Percentiles rank a stretch among this genome's conserved stretches.
Evolutionary conservation across 1,140 invertebrate species (phyloP).

Genomic region (Lepidurus couesii): DNA sequence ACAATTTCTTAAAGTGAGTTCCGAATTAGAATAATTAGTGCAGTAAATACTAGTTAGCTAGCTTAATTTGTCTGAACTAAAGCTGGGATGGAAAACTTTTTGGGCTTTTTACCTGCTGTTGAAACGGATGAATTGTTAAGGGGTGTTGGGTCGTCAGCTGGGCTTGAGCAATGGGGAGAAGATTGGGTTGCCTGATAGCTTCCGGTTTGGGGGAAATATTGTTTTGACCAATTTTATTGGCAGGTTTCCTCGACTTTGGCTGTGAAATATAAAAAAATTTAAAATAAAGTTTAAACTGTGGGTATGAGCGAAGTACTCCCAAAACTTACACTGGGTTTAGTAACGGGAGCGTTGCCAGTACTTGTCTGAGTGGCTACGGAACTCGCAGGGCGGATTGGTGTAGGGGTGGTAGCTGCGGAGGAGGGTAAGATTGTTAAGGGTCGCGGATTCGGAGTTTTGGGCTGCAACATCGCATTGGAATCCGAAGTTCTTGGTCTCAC

Average conservation of each 20-base stretch:
- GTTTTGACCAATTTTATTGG: constrained; percentile 24
- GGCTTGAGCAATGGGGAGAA: constrained; percentile 7
- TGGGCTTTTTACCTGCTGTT: not conserved
- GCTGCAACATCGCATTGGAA: constrained; percentile 46
- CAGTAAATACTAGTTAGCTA: not conserved
- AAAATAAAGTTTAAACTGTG: not conserved
- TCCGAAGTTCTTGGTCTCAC: constrained; percentile 38
- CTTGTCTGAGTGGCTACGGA: constrained; percentile 72
- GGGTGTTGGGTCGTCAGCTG: not conserved
- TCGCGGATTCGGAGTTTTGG: constrained; percentile 47
- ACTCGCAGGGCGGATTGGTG: constrained; percentile 59
- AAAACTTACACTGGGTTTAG: constrained; percentile 37
- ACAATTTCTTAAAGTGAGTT: not conserved
- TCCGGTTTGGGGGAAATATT: not conserved
- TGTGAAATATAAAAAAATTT: not conserved
- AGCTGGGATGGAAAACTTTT: not conserved
- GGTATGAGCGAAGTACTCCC: constrained; percentile 34
- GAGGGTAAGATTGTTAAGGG: constrained; percentile 62
- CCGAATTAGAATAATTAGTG: not conserved
- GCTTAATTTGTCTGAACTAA: not conserved
- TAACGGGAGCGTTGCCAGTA: constrained; percentile 47
- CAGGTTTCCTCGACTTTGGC: constrained; percentile 34
- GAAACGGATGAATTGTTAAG: not conserved
- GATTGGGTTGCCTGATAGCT: not conserved
- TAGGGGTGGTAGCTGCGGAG: constrained; percentile 46